Evolutionary conservation across 2,888 invertebrate species (phyloP), one percentile per base, ranked within the genome.

Genomic region (Muschampia plurimacula): DNA sequence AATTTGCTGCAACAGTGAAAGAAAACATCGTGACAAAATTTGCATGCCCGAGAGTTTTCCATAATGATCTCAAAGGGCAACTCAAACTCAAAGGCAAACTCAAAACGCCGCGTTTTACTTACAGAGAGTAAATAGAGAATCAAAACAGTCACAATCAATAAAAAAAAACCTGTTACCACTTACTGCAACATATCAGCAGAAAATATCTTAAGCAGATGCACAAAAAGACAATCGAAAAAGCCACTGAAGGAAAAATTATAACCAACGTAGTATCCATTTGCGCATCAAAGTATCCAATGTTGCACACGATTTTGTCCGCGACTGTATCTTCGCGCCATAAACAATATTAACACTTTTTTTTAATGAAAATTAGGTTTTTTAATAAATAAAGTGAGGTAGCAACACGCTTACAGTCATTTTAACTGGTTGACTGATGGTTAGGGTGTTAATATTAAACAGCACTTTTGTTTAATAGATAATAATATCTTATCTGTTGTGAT

Each of bases 401-500:
- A 59, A 60, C 28, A 36, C 62, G 32, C 36, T 28, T 69, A 49
- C 69, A 62, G 62, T 36, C 69, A 69, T 69, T 69, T 69, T 59
- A 60, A 59, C 64, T n/a, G 28, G 10, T 15, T 66, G 10, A 60
- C 60, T 52, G 66, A 59, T 41, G 49, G 65, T 46, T 66, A 49
- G 12, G 71, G 32, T 71, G 46, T n/a, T 60, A 60, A 71, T 71
- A 71, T 66, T 69, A 69, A 76, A 77, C 72, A 76, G 68, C 74
- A 76, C 75, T 77, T 75, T 77, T 64, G 70, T 78, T 73, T 77
- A 73, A 69, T 60, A 72, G 74, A 73, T 73, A 75, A 60, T 36
- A 46, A 52, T 76, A 79, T 78, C 80, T 81, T 67, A 82, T 81
- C 82, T 68, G 46, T 73, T 76, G 22, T 76, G 62, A 46, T 71